Percentiles rank a stretch among this genome's conserved stretches.
These are phyloP conservation scores for Osmerus eperlanus DNA, from an alignment of 2,113 vertebrate genomes.

Conservation along the genomic window DNA sequence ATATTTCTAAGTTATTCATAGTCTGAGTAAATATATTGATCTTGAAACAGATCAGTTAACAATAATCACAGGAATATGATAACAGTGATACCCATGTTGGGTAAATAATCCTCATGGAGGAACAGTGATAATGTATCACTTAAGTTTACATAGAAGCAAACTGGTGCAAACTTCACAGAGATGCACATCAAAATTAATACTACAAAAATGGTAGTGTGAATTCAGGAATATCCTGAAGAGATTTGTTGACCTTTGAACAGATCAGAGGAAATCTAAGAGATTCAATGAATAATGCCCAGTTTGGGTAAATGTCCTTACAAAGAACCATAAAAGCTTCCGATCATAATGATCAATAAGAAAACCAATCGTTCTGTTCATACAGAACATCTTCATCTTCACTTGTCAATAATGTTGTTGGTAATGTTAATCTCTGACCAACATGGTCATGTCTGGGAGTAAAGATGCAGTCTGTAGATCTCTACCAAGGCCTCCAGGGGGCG, in stretches of 20 bases:
- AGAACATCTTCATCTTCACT: not conserved
- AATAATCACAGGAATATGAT: not conserved
- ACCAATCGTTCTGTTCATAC: not conserved
- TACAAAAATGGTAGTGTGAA: not conserved
- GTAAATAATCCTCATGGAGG: constrained; percentile 3
- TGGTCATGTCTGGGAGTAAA: constrained; percentile 1
- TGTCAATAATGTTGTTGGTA: not conserved
- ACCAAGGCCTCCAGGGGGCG: constrained; percentile 45
- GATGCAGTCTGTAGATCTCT: constrained; percentile 11
- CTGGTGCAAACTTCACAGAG: not conserved
- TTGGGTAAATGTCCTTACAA: not conserved
- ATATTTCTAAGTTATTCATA: not conserved
- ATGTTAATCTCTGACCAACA: not conserved
- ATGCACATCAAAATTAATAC: not conserved
- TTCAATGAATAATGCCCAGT: not conserved
- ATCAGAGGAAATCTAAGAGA: constrained; percentile 5
- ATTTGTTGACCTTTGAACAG: constrained; percentile 21
- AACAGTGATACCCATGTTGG: not conserved
- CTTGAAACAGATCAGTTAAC: not conserved
- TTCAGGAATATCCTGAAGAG: not conserved
- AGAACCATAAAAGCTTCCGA: not conserved
- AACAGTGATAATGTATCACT: not conserved
- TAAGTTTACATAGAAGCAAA: not conserved
- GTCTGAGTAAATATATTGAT: not conserved
- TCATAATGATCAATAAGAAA: not conserved